These are phyloP conservation scores for Drosophila rufa DNA, from an alignment of 1,140 invertebrate genomes.

Conservation along the genomic window DNA sequence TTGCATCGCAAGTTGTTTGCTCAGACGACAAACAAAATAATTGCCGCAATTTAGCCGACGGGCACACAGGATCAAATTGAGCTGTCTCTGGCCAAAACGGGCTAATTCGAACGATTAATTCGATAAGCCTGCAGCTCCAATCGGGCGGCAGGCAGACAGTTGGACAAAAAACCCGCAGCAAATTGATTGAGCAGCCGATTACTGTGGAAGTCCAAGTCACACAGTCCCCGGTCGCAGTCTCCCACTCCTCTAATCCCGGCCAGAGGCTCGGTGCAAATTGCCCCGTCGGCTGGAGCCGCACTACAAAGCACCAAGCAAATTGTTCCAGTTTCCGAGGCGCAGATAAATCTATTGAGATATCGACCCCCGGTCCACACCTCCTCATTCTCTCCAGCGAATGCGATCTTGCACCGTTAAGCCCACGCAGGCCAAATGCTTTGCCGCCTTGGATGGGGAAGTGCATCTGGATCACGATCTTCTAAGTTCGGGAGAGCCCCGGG, in stretches of 20 bases:
- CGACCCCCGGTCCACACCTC: slow-evolving; percentile 1
- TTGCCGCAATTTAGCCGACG: slow-evolving; percentile 70
- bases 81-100: slow-evolving; percentile 56
- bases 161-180: slow-evolving; percentile 67
- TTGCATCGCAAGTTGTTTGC: slow-evolving; percentile 56
- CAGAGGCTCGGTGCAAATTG: slow-evolving; percentile 63
- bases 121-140: slow-evolving; percentile 76
- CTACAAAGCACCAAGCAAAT: slow-evolving; percentile 41
- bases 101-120: slow-evolving; percentile 82
- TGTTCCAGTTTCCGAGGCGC: slow-evolving; percentile 55
- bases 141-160: slow-evolving; percentile 49
- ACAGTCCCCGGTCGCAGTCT: background rate
- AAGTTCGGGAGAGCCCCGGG: background rate
- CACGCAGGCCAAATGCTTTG: slow-evolving; percentile 44
- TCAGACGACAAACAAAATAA: slow-evolving; percentile 69
- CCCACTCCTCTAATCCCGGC: slow-evolving; percentile 12
- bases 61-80: slow-evolving; percentile 52
- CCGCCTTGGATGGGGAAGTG: slow-evolving; percentile 5
- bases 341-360: slow-evolving; percentile 73
- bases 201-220: slow-evolving; percentile 50
- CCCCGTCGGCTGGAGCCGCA: slow-evolving; percentile 35
- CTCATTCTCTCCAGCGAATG: slow-evolving; percentile 22
- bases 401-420: slow-evolving; percentile 55
- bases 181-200: slow-evolving; percentile 80
- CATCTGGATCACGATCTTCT: slow-evolving; percentile 39